phyloP scores from a whole-genome alignment of 2,113 vertebrate genomes.

The Tretioscincus oriximinensis region DNA sequence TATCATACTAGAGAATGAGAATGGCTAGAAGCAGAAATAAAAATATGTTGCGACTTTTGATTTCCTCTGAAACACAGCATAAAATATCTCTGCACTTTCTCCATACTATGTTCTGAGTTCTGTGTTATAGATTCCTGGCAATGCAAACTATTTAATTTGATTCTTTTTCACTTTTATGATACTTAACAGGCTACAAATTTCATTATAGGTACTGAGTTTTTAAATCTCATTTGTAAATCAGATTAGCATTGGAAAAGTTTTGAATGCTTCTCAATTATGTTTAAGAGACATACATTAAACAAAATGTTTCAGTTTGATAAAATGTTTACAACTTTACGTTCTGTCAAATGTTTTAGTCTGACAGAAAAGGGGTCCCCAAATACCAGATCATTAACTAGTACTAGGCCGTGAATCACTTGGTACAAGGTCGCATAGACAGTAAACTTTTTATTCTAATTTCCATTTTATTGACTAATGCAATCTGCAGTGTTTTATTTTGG shows the following conservation, averaged over 20 bases:
- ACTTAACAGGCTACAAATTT: background rate
- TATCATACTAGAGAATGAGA: background rate
- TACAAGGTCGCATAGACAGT: too few species aligned
- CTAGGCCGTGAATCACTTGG: too few species aligned
- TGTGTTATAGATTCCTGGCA: background rate
- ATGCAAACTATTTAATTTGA: background rate
- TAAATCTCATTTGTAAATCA: background rate
- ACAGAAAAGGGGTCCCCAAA: too few species aligned
- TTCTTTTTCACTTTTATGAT: background rate
- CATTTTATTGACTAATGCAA: too few species aligned
- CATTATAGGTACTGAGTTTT: background rate
- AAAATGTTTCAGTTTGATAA: background rate
- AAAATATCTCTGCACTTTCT: background rate
- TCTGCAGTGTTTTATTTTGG: too few species aligned
- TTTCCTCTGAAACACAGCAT: background rate
- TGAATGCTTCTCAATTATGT: background rate
- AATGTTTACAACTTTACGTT: background rate
- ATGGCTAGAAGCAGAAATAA: background rate
- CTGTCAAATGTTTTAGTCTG: background rate
- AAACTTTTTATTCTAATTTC: too few species aligned
- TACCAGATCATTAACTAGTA: too few species aligned
- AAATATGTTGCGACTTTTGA: background rate
- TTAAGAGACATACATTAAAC: background rate
- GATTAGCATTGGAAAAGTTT: constrained; percentile 2
- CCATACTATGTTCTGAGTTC: background rate